These are phyloP conservation scores for Torymus texanus DNA, from an alignment of 2,888 invertebrate species.

Conservation along the genomic window DNA sequence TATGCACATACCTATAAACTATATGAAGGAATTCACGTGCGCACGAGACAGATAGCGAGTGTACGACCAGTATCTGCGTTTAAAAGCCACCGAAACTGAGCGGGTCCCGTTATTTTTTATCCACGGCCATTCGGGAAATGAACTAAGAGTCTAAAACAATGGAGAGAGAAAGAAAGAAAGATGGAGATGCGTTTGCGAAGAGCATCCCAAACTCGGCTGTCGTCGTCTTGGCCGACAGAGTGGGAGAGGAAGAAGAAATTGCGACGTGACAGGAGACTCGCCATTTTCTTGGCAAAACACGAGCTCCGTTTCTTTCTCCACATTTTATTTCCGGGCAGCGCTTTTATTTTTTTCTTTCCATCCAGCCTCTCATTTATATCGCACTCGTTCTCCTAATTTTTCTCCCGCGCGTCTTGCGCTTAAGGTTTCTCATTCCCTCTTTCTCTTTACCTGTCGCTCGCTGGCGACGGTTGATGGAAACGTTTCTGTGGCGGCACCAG, in stretches of 20 bases:
- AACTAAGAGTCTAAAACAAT: constrained; percentile 58
- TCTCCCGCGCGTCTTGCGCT: constrained; percentile 3
- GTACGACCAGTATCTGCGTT: too few species aligned
- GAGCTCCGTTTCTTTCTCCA: neutral
- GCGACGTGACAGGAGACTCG: constrained; percentile 55
- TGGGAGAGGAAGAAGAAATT: constrained; percentile 57
- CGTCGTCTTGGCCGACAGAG: constrained; percentile 42
- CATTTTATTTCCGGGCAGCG: constrained; percentile 42
- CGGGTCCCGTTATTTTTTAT: constrained; percentile 41
- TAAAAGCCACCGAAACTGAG: too few species aligned
- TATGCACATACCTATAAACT: neutral
- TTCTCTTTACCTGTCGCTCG: constrained; percentile 21
- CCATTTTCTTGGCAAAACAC: constrained; percentile 58
- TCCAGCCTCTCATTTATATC: constrained; percentile 38
- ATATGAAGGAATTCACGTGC: too few species aligned
- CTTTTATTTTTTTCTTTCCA: constrained; percentile 58
- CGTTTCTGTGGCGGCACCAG: neutral
- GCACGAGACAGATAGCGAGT: too few species aligned
- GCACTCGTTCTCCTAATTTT: constrained; percentile 41
- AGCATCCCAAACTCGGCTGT: constrained; percentile 52
- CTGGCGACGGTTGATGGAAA: constrained; percentile 13
- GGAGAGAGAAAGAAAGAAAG: constrained; percentile 20
- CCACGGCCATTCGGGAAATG: constrained; percentile 52
- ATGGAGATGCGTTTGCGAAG: constrained; percentile 39
- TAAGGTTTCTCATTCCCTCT: constrained; percentile 8